Evolutionary conservation across 1,140 invertebrate species (phyloP).

Genomic region (Tetragonula clypearis): DNA sequence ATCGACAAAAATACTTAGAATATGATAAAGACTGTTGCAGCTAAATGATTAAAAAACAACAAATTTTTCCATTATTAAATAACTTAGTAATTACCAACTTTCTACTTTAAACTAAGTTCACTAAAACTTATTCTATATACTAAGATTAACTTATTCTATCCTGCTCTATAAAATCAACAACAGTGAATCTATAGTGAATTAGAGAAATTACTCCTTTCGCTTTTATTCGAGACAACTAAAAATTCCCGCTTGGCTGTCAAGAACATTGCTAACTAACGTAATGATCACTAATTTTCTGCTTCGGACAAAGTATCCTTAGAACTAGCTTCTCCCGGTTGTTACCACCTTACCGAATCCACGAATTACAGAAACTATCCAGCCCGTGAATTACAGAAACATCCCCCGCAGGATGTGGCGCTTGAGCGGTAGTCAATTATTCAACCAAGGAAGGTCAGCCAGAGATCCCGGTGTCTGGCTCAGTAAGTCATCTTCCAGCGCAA

Average conservation of each 20-base stretch:
- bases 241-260: not conserved
- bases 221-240: not conserved
- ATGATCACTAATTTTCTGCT: not conserved
- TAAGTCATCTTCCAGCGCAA: constrained; percentile 3
- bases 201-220: not conserved
- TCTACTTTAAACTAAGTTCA: too few species aligned
- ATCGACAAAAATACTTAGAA: too few species aligned
- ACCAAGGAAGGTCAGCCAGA: constrained; percentile 21
- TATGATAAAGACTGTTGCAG: too few species aligned
- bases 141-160: too few species aligned
- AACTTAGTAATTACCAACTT: too few species aligned
- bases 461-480: not conserved
- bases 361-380: not conserved
- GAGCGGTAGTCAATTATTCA: constrained; percentile 47
- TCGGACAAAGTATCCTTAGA: not conserved
- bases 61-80: too few species aligned
- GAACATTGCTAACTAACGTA: not conserved
- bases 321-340: not conserved
- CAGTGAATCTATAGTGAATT: too few species aligned
- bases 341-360: not conserved
- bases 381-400: not conserved
- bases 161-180: too few species aligned
- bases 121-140: too few species aligned
- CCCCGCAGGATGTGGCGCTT: not conserved
- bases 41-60: too few species aligned